These are phyloP conservation scores for Caerostris extrusa DNA, from an alignment of 1,140 invertebrate species.

Conservation along the genomic window DNA sequence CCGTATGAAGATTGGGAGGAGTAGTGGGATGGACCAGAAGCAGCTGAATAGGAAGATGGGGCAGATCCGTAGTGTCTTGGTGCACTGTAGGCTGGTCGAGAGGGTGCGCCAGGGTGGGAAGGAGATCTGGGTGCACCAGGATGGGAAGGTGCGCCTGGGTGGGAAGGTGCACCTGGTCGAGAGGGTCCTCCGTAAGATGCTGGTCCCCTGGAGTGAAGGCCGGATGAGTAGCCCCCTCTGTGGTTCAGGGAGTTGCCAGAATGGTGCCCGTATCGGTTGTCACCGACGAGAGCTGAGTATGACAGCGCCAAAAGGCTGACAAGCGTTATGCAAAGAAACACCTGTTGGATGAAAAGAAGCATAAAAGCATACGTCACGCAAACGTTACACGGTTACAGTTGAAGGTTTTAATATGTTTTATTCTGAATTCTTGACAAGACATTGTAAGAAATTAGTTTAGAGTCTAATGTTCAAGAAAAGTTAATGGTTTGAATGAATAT, in stretches of 20 bases:
- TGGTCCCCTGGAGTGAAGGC: background rate
- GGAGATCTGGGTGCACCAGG: slow-evolving; percentile 16
- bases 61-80: slow-evolving; percentile 26
- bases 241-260: slow-evolving; percentile 36
- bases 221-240: background rate
- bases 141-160: background rate
- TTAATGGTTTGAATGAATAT: too few relatives aligned
- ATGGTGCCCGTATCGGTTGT: slow-evolving; percentile 59
- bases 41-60: background rate
- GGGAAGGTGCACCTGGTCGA: background rate
- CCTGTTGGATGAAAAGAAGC: background rate
- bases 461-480: too few relatives aligned
- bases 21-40: slow-evolving; percentile 58
- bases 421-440: too few relatives aligned
- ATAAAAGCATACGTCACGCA: too few relatives aligned
- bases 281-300: background rate
- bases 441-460: too few relatives aligned
- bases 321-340: background rate
- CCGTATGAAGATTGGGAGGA: background rate
- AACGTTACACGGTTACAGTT: too few relatives aligned
- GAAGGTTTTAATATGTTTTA: too few relatives aligned
- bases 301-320: slow-evolving; percentile 46
- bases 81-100: background rate
- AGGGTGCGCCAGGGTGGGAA: background rate
- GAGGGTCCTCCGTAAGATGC: background rate